Evolutionary conservation across 2,797 vertebrate genomes (phyloP).

Genomic region (Gouania willdenowi): DNA sequence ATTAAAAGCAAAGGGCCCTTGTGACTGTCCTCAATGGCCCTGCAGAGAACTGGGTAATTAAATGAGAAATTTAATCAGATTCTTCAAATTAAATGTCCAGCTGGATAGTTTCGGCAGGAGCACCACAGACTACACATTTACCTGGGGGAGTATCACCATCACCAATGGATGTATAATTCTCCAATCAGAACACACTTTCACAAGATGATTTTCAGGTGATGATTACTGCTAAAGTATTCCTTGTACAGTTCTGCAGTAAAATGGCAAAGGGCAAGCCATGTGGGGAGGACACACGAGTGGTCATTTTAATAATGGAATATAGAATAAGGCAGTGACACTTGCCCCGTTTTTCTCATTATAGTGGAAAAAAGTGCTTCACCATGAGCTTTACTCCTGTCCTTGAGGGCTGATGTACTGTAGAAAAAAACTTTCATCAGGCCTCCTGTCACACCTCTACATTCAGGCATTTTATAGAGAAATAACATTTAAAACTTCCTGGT

Average conservation of each 20-base stretch:
- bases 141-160: conserved; percentile 61
- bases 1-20: conserved; percentile 79
- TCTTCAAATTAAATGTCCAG: conserved; percentile 85
- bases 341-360: too few species aligned
- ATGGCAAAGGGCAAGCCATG: conserved; percentile 70
- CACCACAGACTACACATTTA: conserved; percentile 70
- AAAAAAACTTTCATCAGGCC: too few species aligned
- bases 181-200: conserved; percentile 60
- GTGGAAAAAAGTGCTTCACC: too few species aligned
- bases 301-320: conserved; percentile 65
- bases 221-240: conserved; percentile 77
- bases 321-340: conserved; percentile 48
- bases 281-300: conserved; percentile 59
- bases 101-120: conserved; percentile 78
- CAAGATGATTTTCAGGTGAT: conserved; percentile 71
- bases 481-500: too few species aligned
- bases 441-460: too few species aligned
- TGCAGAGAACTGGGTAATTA: conserved; percentile 81
- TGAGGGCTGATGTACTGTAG: too few species aligned
- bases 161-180: conserved; percentile 60
- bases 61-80: conserved; percentile 85
- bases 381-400: too few species aligned
- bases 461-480: too few species aligned
- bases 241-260: conserved; percentile 75
- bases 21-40: conserved; percentile 80